phyloP scores from a whole-genome alignment of 2,888 invertebrate genomes.

The Acanthosepion pharaonis region DNA sequence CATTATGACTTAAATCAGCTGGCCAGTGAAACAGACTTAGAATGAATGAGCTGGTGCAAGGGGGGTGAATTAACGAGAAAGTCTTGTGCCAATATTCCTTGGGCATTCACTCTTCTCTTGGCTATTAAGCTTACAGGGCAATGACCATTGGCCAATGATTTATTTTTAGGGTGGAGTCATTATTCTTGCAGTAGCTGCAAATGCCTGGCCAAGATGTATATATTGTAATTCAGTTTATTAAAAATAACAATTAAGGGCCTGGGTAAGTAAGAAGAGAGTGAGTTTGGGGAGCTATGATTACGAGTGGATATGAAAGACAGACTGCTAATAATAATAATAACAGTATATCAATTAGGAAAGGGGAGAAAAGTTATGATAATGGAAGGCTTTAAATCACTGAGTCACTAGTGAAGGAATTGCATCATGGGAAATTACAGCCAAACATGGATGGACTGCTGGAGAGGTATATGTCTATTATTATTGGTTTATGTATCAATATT shows the following conservation, averaged over 20 bases:
- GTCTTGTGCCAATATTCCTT: background rate
- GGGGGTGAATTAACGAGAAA: background rate
- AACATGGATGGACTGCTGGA: background rate
- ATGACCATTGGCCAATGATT: background rate
- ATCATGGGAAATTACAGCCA: background rate
- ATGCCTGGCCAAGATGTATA: background rate
- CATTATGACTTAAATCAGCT: slow-evolving; percentile 18
- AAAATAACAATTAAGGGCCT: background rate
- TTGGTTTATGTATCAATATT: too few relatives aligned
- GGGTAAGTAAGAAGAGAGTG: background rate
- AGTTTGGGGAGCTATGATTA: background rate
- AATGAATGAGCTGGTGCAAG: background rate
- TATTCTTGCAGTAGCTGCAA: background rate
- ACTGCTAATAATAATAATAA: background rate
- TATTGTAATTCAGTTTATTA: slow-evolving; percentile 33
- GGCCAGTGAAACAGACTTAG: background rate
- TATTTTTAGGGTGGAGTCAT: background rate
- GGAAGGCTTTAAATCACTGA: background rate
- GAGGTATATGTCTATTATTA: background rate
- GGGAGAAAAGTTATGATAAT: background rate
- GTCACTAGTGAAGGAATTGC: background rate
- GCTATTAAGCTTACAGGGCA: background rate
- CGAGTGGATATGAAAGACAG: background rate
- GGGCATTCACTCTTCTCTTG: background rate
- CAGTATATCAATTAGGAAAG: background rate